Base-by-base conservation (phyloP, 2,113 vertebrate species). In the Tyrannus savana region DNA sequence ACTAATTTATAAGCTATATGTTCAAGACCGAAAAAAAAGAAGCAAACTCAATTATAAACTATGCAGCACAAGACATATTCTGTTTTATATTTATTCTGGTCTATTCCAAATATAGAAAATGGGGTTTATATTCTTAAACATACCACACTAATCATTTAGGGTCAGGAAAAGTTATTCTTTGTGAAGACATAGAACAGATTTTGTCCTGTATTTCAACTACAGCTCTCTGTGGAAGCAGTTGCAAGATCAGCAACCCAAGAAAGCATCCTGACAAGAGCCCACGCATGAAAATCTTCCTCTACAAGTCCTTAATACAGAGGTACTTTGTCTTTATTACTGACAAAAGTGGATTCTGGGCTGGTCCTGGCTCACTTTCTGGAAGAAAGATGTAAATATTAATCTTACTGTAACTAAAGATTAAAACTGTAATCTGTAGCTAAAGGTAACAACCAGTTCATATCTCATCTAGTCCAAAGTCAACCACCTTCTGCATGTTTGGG, bases 1-100 rank as follows among this genome's bases (percentile, higher is more conserved):
- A 59, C 73, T 94, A 92, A 95, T 96, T 96, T 90, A 92, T 91
- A 96, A 85, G 67, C 63, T 96, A n/a, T 95, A 92, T 28, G 14
- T 72, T 83, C 46, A 58, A 69, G 63, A 87, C 1, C 37, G 37
- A 55, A 92, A 88, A 75, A 75, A 95, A 89, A 67, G 73, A 81
- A 95, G 75, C 9, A 87, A 93, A 93, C 42, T 90, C 66, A 95
- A 87, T 96, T 93, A 94, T 74, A 84, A 91, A 52, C 73, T 72
- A 42, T 41, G 62, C 77, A 95, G 63, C 71, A 95, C 59, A 87
- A 81, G 52, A 37, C 47, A 75, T 72, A 67, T 82, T 83, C 63
- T 94, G 13, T 16, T 95, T 96, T 87, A 37, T 91, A 82, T 94
- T 85, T 88, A 84, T 83, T 93, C 81, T 80, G 24, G 35, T 94